These are phyloP conservation scores for Drosophila mimetica DNA, from an alignment of 2,888 invertebrate genomes.

Conservation along the genomic window DNA sequence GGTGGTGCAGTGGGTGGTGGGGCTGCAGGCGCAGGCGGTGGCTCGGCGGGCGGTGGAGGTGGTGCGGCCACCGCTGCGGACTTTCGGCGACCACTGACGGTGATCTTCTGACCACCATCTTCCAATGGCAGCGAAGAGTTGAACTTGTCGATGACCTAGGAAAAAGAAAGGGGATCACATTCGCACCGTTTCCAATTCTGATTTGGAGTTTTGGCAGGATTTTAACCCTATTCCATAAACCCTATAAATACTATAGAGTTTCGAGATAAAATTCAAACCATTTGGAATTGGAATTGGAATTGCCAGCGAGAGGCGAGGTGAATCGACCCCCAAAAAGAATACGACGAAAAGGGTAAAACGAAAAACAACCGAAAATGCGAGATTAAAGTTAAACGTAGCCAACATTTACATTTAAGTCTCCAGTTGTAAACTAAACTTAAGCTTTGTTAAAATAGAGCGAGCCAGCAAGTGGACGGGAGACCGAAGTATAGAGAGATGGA, in stretches of 20 bases:
- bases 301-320: background rate
- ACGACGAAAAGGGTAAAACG: constrained; percentile 7
- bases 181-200: background rate
- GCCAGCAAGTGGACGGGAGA: constrained; percentile 11
- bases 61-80: constrained; percentile 75
- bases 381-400: constrained; percentile 77
- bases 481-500: background rate
- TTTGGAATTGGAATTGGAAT: background rate
- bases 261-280: background rate
- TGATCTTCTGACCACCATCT: constrained; percentile 85
- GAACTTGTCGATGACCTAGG: constrained; percentile 82
- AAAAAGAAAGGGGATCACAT: constrained; percentile 3
- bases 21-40: constrained; percentile 42
- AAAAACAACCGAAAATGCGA: constrained; percentile 61
- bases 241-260: too few species aligned
- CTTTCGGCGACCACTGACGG: constrained; percentile 84
- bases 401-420: constrained; percentile 75
- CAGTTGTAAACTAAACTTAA: constrained; percentile 68
- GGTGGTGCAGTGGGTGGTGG: constrained; percentile 46
- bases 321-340: background rate
- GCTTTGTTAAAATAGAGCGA: constrained; percentile 60
- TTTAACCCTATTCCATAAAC: background rate
- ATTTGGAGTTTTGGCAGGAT: background rate
- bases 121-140: constrained; percentile 81
- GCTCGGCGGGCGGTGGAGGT: constrained; percentile 49